phyloP scores from a whole-genome alignment of 2,113 vertebrate genomes.

The Cebus imitator region DNA sequence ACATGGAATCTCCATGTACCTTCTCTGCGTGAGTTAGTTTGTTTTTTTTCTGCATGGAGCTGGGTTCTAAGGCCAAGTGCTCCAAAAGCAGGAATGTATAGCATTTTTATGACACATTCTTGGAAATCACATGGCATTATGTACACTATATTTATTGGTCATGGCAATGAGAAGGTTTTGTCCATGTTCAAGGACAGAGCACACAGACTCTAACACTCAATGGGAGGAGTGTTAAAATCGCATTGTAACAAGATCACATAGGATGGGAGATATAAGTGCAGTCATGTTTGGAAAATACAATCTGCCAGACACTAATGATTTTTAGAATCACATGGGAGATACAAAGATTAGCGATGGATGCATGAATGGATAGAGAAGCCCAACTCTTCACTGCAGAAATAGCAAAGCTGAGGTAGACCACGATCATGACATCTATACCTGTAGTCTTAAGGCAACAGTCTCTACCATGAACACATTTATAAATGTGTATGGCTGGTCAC shows the following conservation, averaged over 20 bases:
- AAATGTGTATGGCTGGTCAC: neutral
- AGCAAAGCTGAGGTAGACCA: neutral
- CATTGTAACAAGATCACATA: neutral
- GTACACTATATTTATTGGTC: neutral
- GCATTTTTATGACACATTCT: neutral
- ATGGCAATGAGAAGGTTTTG: neutral
- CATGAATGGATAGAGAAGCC: neutral
- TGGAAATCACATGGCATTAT: neutral
- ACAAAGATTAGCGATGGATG: neutral
- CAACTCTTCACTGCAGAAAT: neutral
- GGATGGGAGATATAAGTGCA: neutral
- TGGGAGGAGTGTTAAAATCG: neutral
- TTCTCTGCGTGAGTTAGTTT: neutral
- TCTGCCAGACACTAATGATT: neutral
- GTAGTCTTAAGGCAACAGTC: neutral
- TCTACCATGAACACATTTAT: neutral
- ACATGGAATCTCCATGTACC: neutral
- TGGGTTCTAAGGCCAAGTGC: neutral
- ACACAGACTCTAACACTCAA: neutral
- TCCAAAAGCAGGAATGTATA: neutral
- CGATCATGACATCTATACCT: neutral
- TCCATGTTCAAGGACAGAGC: neutral
- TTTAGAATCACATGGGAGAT: neutral
- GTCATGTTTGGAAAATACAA: neutral
- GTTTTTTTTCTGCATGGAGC: neutral